Base-by-base conservation (phyloP, 23 tunicate species). In the Botrylloides violaceus region DNA sequence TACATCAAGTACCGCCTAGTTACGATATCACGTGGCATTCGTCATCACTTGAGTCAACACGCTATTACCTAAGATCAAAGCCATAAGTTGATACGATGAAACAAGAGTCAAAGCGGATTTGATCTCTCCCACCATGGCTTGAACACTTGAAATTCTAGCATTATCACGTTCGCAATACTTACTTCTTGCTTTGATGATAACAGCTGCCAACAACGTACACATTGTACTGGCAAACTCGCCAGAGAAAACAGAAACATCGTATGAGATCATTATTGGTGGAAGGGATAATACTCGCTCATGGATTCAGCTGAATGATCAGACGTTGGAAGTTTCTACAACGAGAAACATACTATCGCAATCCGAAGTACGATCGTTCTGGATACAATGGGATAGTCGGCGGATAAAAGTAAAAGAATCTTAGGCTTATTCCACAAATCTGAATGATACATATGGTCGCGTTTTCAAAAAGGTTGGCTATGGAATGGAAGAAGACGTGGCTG, bases 361-460 rank as follows among this genome's bases (percentile, higher is more conserved):
- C 43, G 80, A 92, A 48, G 86, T 32, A 48, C 43, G 86, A 3
- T 59, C 84, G 74, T 94, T 94, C 77, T 94, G 98, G 98, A 72
- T 94, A n/a, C 34, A 82, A 23, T 94, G 95, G 98, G 27, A 65
- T 9, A 32, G 47, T 37, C 84, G 82, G 23, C 79, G 66, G 59
- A 81, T 94, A 25, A 75, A 77, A 49, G 84, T 73, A 25, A 34
- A 77, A n/a, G 27, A 66, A 50, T 24, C 26, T 26, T 53, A 43
- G 15, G 53, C 15, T 15, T 15, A 6, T 12, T 6, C 19, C 19
- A 59, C 19, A 12, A 59, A 7, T 59, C 19, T 59, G 9, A 9
- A 59, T 12, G 27, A 18, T 21, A 26, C 19, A 12, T 21, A 59
- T n/a, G 30, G 7, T 59, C 7, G 9, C 19, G 28, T 33, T 65